Percentiles rank a stretch among this genome's conserved stretches.
Conservation (phyloP, 2,888 invertebrate genomes). For the Nomada flava region DNA sequence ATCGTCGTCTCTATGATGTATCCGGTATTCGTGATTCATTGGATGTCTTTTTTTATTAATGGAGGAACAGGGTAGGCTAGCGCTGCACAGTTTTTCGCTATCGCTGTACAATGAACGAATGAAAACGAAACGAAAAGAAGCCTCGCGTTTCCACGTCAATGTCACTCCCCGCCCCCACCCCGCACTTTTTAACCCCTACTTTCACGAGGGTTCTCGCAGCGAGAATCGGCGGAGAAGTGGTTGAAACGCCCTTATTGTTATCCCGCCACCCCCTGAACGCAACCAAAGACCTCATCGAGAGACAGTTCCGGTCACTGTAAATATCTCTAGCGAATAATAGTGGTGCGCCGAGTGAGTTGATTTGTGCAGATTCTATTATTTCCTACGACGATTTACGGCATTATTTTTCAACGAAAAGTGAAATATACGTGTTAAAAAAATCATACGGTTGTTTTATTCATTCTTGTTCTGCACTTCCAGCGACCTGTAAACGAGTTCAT, state of each 20-base stretch:
- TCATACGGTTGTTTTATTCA: not conserved
- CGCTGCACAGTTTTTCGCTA: constrained; percentile 77
- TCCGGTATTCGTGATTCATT: constrained; percentile 71
- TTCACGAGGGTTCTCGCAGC: constrained; percentile 22
- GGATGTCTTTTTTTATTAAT: constrained; percentile 75
- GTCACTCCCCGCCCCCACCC: constrained; percentile 4
- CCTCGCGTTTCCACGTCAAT: constrained; percentile 39
- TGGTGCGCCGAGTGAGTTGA: constrained; percentile 81
- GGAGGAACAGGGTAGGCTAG: constrained; percentile 83
- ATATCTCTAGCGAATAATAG: constrained; percentile 79
- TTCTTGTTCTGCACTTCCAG: not conserved
- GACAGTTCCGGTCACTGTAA: constrained; percentile 74
- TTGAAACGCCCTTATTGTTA: constrained; percentile 15
- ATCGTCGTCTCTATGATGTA: constrained; percentile 69
- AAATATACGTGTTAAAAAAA: constrained; percentile 82
- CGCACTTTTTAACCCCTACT: not conserved
- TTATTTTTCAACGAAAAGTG: constrained; percentile 83
- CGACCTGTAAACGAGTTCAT: not conserved
- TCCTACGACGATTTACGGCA: constrained; percentile 81
- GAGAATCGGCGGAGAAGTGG: constrained; percentile 24
- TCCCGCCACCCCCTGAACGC: constrained; percentile 27
- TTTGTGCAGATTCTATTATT: constrained; percentile 83
- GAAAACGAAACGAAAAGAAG: constrained; percentile 14
- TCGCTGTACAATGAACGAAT: constrained; percentile 50
- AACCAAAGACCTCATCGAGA: constrained; percentile 46